Evolutionary conservation across 2,888 invertebrate species (phyloP).

Genomic region (Melieria picta): DNA sequence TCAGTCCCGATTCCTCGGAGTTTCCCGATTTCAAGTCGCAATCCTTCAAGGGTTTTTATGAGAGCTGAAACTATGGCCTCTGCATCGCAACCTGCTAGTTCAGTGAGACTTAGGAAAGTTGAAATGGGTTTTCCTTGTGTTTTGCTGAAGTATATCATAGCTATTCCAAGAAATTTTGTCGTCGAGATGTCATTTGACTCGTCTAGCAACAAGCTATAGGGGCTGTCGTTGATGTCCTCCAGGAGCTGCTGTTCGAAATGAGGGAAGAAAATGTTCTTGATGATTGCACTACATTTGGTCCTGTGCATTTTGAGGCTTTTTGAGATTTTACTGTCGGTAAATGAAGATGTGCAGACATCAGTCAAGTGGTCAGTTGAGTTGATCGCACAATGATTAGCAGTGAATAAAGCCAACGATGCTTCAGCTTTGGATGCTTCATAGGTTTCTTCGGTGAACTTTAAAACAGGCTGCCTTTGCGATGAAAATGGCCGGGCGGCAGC

Average conservation of each 20-base stretch:
- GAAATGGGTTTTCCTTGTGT: slow-evolving; percentile 29
- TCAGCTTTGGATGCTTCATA: no score
- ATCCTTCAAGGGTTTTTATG: slow-evolving; percentile 20
- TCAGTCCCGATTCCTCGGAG: slow-evolving; percentile 37
- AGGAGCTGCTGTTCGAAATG: slow-evolving; percentile 32
- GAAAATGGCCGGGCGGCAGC: no score
- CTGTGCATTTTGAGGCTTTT: slow-evolving; percentile 12
- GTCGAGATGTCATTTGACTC: slow-evolving; percentile 33
- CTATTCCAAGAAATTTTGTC: slow-evolving; percentile 15
- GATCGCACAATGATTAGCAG: no score
- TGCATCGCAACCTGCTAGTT: slow-evolving; percentile 34
- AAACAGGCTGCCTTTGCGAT: no score
- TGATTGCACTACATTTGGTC: slow-evolving; percentile 38
- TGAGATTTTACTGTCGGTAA: no score
- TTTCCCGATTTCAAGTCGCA: slow-evolving; percentile 31
- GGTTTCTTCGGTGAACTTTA: no score
- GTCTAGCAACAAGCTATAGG: slow-evolving; percentile 37
- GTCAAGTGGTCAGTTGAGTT: no score
- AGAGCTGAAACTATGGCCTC: slow-evolving; percentile 26
- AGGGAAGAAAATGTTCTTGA: slow-evolving; percentile 34
- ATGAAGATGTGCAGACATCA: no score
- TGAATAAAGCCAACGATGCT: no score
- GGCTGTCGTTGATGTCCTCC: slow-evolving; percentile 30
- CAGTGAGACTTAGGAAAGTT: slow-evolving; percentile 31
- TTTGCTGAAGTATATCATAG: slow-evolving; percentile 37